Percentiles rank a stretch among this genome's conserved stretches.
Evolutionary conservation across 2,113 vertebrate genomes (phyloP).

Genomic region (Phylloscopus trochilus): DNA sequence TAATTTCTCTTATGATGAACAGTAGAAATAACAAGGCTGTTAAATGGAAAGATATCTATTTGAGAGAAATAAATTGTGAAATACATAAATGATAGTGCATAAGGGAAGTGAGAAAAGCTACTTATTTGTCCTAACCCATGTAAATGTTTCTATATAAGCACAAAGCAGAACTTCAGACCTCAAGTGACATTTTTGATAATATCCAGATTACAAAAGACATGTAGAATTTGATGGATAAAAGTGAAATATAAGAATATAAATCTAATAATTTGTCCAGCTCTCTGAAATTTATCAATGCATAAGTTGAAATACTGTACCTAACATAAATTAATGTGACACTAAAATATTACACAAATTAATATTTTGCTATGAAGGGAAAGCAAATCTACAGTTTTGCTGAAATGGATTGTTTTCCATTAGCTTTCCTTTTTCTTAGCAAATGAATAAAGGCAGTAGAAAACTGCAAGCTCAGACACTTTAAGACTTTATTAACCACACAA

Average conservation of each 20-base stretch:
- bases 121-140: not conserved
- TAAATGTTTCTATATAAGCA: not conserved
- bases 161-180: not conserved
- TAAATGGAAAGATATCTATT: not conserved
- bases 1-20: not conserved
- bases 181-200: not conserved
- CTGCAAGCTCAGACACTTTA: constrained; percentile 11
- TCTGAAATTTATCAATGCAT: not conserved
- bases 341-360: not conserved
- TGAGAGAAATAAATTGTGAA: not conserved
- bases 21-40: not conserved
- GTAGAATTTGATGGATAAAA: not conserved
- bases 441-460: constrained; percentile 29
- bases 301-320: not conserved
- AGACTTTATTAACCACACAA: not conserved
- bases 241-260: not conserved
- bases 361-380: not conserved
- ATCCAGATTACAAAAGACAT: not conserved
- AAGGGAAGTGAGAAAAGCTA: not conserved
- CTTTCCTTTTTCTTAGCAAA: constrained; percentile 13
- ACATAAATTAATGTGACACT: not conserved
- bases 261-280: not conserved
- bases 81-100: not conserved
- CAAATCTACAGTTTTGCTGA: not conserved
- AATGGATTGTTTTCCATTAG: constrained; percentile 20